Evolutionary conservation across 2,113 vertebrate genomes (phyloP).

Genomic region (Scomber japonicus): DNA sequence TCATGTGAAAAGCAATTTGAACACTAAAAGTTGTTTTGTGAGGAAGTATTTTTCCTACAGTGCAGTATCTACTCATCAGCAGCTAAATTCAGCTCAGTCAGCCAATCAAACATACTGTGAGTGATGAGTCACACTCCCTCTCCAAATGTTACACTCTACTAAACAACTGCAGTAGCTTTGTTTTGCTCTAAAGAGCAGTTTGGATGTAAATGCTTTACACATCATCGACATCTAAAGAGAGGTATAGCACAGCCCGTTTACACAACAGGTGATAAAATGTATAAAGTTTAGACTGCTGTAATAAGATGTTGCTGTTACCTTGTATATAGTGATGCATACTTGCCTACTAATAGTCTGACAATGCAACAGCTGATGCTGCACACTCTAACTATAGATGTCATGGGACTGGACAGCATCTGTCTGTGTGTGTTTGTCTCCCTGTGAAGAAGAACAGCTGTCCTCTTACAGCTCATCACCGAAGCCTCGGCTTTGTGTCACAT

Average conservation of each 20-base stretch:
- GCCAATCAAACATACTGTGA: conserved; percentile 1
- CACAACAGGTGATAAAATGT: background rate
- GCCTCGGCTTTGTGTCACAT: background rate
- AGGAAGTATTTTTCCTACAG: background rate
- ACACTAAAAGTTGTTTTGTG: background rate
- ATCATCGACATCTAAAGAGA: background rate
- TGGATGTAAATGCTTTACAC: background rate
- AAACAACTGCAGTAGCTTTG: background rate
- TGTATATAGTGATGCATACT: background rate
- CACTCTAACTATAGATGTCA: conserved; percentile 17
- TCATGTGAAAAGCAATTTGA: background rate
- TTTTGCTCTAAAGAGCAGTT: background rate
- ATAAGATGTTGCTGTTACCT: background rate
- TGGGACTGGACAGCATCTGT: conserved; percentile 29
- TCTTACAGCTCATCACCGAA: conserved; percentile 2
- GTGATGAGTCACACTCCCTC: conserved; percentile 36
- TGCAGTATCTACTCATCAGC: conserved; percentile 7
- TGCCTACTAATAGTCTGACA: conserved; percentile 22
- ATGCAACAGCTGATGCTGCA: conserved; percentile 40
- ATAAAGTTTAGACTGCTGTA: background rate
- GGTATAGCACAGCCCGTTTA: background rate
- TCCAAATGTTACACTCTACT: background rate
- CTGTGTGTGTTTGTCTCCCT: conserved; percentile 12
- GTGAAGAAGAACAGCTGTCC: background rate
- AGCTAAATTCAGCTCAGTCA: conserved; percentile 34